Evolutionary conservation across 2,888 invertebrate genomes (phyloP).

Genomic region (Suillia variegata): DNA sequence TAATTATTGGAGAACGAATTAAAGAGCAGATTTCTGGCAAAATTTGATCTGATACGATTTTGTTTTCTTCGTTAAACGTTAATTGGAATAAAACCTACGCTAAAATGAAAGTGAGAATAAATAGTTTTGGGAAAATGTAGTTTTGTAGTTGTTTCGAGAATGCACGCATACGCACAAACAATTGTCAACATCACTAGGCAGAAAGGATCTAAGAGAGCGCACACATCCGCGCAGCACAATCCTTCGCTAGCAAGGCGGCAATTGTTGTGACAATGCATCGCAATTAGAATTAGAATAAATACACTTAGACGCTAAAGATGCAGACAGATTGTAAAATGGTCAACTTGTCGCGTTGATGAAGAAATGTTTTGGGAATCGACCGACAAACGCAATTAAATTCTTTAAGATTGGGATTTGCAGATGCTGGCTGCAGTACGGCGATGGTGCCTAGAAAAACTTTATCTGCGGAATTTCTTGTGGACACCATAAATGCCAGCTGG

Average conservation of each 20-base stretch:
- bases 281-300: constrained; percentile 36
- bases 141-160: background rate
- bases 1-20: constrained; percentile 38
- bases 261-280: constrained; percentile 38
- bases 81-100: background rate
- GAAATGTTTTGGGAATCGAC: too few species aligned
- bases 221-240: constrained; percentile 17
- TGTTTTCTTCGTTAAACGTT: background rate
- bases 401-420: too few species aligned
- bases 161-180: constrained; percentile 22
- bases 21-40: constrained; percentile 31
- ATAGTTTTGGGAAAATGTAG: constrained; percentile 16
- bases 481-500: too few species aligned
- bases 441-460: too few species aligned
- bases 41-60: too few species aligned
- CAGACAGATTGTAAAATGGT: constrained; percentile 18
- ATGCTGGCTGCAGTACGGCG: too few species aligned
- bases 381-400: too few species aligned
- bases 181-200: constrained; percentile 59
- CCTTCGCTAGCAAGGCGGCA: constrained; percentile 61
- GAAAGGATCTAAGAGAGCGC: constrained; percentile 42
- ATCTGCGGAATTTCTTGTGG: too few species aligned
- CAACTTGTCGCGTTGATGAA: too few species aligned
- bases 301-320: constrained; percentile 45
- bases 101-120: constrained; percentile 18